These are phyloP conservation scores for Microtus ochrogaster DNA, from an alignment of 2,113 vertebrate species.

Conservation along the genomic window DNA sequence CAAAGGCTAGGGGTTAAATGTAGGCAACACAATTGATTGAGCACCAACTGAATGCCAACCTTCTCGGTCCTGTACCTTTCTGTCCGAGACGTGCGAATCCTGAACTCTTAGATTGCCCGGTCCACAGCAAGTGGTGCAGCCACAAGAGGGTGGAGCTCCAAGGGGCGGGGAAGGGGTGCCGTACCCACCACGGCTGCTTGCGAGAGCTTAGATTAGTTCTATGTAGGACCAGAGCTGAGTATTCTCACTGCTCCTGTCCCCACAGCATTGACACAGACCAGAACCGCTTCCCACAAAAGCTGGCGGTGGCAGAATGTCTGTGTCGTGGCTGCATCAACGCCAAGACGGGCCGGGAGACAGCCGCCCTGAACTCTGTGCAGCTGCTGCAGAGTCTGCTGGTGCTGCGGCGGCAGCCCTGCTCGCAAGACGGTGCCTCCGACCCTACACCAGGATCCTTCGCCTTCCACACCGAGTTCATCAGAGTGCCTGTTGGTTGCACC, in stretches of 20 bases:
- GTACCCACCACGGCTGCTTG: neutral
- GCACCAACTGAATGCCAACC: neutral
- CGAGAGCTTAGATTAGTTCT: neutral
- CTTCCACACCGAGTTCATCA: conserved; percentile 79
- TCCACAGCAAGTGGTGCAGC: neutral
- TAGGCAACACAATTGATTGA: accelerated
- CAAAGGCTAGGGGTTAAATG: neutral
- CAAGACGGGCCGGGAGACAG: conserved; percentile 77
- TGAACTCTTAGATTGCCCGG: neutral
- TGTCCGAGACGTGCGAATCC: neutral
- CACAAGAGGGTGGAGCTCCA: neutral
- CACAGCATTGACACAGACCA: conserved; percentile 82
- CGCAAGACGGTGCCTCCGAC: accelerated
- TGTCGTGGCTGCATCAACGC: conserved; percentile 90
- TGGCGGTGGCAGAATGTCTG: conserved; percentile 90
- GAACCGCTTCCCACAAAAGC: conserved; percentile 85
- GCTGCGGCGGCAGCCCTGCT: conserved; percentile 86
- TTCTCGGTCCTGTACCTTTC: neutral
- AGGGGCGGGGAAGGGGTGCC: neutral
- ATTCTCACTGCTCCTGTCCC: neutral
- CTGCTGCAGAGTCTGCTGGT: conserved; percentile 88
- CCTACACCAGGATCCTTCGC: conserved; percentile 60
- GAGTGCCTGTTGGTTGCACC: conserved; percentile 90
- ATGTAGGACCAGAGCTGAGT: neutral
- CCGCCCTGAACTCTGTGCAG: conserved; percentile 86